Conservation (phyloP, 1,140 invertebrate genomes). For the Procambarus virginalis region DNA sequence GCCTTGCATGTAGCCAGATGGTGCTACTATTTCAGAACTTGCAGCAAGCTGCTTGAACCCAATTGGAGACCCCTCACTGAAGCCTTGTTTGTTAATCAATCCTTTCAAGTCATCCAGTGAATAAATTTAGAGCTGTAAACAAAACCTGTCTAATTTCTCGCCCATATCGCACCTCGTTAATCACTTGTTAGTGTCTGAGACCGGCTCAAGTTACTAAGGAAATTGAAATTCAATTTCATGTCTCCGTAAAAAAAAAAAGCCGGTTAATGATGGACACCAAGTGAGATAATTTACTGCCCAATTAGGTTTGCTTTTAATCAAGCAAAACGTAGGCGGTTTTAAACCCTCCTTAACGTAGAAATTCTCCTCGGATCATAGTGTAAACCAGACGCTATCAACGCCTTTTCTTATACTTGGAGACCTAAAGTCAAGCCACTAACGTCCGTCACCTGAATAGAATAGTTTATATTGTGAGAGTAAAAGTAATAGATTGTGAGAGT, state of each 20-base stretch:
- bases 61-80: neutral
- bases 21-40: neutral
- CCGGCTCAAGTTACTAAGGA: conserved; percentile 6
- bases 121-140: conserved; percentile 6
- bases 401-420: neutral
- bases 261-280: neutral
- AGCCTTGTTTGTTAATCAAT: neutral
- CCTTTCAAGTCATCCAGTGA: neutral
- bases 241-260: neutral
- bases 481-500: neutral
- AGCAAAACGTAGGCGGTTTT: neutral
- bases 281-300: neutral
- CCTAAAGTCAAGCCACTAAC: neutral
- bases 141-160: conserved; percentile 27
- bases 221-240: conserved; percentile 10
- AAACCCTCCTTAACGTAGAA: neutral
- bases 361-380: neutral
- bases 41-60: neutral
- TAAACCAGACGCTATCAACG: neutral
- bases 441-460: neutral
- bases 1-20: neutral
- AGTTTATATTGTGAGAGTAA: neutral
- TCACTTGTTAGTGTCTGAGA: conserved; percentile 20
- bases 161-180: conserved; percentile 25
- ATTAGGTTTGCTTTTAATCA: neutral